Evolutionary conservation across 2,888 invertebrate genomes (phyloP).

Genomic region (Zygaena filipendulae): DNA sequence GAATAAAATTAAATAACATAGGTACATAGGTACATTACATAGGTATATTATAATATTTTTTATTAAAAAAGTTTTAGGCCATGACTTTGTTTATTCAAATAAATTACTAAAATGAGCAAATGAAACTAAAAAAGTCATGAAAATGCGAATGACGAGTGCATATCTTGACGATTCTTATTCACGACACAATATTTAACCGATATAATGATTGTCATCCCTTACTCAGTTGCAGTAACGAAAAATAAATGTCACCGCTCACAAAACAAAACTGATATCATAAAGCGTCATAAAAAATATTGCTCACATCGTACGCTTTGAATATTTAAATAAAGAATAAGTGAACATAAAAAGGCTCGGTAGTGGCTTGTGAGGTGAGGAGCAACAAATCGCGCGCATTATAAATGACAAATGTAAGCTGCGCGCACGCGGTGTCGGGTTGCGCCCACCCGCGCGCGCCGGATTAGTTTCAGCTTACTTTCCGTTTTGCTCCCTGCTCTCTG

Average conservation of each 20-base stretch:
- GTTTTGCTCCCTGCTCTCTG: conserved; percentile 30
- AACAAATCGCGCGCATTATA: conserved; percentile 68
- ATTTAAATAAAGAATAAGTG: conserved; percentile 59
- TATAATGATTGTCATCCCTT: no score
- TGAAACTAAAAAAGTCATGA: no score
- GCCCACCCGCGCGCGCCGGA: conserved; percentile 52
- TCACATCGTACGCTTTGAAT: conserved; percentile 39
- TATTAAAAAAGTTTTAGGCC: no score
- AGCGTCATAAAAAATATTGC: conserved; percentile 50
- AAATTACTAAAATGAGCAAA: no score
- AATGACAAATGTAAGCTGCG: conserved; percentile 66
- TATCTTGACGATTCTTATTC: no score
- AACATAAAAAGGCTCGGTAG: conserved; percentile 49
- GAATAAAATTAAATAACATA: no score
- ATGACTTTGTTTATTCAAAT: no score
- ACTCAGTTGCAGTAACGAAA: no score
- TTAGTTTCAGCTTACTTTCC: conserved; percentile 64
- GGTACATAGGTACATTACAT: no score
- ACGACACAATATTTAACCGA: conserved; percentile 6
- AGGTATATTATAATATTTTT: no score
- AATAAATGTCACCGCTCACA: conserved; percentile 31
- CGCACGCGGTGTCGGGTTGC: conserved; percentile 57
- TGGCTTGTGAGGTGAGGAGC: conserved; percentile 43
- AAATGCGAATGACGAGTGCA: conserved; percentile 8
- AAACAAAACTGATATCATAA: conserved; percentile 42